Conservation (phyloP, 1,140 invertebrate genomes). For the Charaxes varanes region DNA sequence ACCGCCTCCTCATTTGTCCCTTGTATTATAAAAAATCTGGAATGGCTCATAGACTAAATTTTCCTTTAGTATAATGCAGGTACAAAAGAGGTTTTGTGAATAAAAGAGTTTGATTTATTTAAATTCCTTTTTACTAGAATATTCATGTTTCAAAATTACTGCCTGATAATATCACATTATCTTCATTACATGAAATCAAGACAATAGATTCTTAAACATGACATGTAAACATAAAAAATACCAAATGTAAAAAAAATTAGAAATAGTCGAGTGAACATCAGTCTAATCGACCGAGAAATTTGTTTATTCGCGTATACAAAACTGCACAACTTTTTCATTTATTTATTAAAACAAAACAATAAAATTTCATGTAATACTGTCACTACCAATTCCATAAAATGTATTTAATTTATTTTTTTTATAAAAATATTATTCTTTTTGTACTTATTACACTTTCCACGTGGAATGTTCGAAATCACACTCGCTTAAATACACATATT, state of each 20-base stretch:
- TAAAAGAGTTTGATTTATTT: conserved; percentile 38
- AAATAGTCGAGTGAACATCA: conserved; percentile 27
- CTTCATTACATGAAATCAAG: conserved; percentile 22
- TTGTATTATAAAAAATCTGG: no score
- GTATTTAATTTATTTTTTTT: conserved; percentile 42
- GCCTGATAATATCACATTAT: conserved; percentile 33
- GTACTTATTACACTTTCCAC: conserved; percentile 66
- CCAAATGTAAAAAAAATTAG: conserved; percentile 51
- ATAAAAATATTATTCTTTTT: conserved; percentile 71
- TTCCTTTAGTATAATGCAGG: background rate
- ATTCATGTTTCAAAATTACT: conserved; percentile 60
- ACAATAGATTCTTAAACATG: conserved; percentile 41
- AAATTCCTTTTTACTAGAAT: conserved; percentile 69
- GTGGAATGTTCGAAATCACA: conserved; percentile 71
- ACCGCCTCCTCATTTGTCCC: no score
- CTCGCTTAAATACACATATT: conserved; percentile 48
- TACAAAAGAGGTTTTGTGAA: conserved; percentile 11
- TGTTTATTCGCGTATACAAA: conserved; percentile 38
- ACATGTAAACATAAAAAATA: conserved; percentile 42
- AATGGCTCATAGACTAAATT: no score
- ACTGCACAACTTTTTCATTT: conserved; percentile 31
- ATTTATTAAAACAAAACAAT: no score
- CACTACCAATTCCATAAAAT: conserved; percentile 51
- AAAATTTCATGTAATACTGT: conserved; percentile 60
- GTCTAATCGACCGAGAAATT: conserved; percentile 28